These are phyloP conservation scores for Cuculus canorus DNA, from an alignment of 2,797 vertebrate species.

Conservation along the genomic window DNA sequence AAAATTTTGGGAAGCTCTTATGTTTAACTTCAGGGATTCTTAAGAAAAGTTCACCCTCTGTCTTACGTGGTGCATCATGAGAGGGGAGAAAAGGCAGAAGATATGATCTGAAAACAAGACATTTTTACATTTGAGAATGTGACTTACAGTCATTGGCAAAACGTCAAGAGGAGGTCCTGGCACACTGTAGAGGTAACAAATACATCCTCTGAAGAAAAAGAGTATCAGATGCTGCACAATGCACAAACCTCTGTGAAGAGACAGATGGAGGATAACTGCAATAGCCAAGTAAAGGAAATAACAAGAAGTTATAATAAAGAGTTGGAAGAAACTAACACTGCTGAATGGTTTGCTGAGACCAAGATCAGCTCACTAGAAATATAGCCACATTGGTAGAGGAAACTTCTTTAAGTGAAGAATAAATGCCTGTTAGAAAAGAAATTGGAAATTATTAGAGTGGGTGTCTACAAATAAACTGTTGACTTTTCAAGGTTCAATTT, in stretches of 20 bases:
- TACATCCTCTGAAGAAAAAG: conserved; percentile 25
- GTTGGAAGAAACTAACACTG: neutral
- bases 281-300: conserved; percentile 23
- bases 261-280: conserved; percentile 44
- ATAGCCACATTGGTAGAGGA: neutral
- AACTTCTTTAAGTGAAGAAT: neutral
- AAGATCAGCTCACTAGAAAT: neutral
- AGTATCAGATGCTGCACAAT: conserved; percentile 36
- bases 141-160: conserved; percentile 42
- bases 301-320: neutral
- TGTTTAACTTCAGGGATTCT: neutral
- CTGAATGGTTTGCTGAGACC: neutral
- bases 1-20: neutral
- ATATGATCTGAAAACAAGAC: conserved; percentile 23
- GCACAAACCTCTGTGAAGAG: conserved; percentile 15
- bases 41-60: conserved; percentile 46
- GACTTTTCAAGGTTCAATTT: neutral
- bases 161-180: conserved; percentile 44
- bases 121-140: conserved; percentile 43
- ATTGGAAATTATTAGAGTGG: neutral
- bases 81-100: neutral
- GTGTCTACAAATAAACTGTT: neutral
- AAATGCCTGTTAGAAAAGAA: neutral
- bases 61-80: conserved; percentile 38
- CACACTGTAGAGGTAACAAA: conserved; percentile 38